Evolutionary conservation across 30 jellyfish, hydroid and myxozoan species (phyloP), one percentile per base, ranked within the genome.

Genomic region (Cassiopea andromeda): DNA sequence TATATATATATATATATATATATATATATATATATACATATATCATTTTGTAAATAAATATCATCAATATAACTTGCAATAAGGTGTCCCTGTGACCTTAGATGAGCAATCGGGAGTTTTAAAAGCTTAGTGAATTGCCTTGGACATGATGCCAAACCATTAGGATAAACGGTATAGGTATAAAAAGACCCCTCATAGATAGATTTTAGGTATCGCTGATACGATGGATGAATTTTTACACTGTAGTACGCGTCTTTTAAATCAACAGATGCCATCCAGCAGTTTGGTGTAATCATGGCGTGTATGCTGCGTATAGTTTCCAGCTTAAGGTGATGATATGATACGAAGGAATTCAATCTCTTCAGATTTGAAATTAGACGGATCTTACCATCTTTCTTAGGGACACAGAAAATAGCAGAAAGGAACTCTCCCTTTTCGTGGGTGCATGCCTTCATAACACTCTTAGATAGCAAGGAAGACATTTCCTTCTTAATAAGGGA

Each of bases 231-330:
- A 44, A 87, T 87, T 47, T 10, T 19, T 1, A 88, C 82, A 43
- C 83, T 50, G 74, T 78, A 78, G 69, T 67, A 88, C 1, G 96
- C 92, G 66, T 64, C 87, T 44, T 48, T 79, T 9, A 78, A 46
- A 54, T 88, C 96, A 16, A 88, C 57, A 19, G 91, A 78, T 6
- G 91, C 91, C 88, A 88, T 70, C 81, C 83, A 88, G 69, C 92
- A 68, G 44, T 60, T 43, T 14, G 86, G 85, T 45, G 86, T 68
- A 46, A 87, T 79, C 85, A 79, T 49, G 60, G 68, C 48, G 38
- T 71, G 82, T 46, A 59, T 46, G 45, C 49, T 16, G 3, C 43
- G 77, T 10, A 89, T 73, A 4, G 83, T 13, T 45, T 89, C 97
- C 97, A 81, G 81, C 64, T 82, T 89, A 58, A 89, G 74, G 69